Base-by-base conservation (phyloP, 2,113 vertebrate genomes). In the Psophia crepitans region DNA sequence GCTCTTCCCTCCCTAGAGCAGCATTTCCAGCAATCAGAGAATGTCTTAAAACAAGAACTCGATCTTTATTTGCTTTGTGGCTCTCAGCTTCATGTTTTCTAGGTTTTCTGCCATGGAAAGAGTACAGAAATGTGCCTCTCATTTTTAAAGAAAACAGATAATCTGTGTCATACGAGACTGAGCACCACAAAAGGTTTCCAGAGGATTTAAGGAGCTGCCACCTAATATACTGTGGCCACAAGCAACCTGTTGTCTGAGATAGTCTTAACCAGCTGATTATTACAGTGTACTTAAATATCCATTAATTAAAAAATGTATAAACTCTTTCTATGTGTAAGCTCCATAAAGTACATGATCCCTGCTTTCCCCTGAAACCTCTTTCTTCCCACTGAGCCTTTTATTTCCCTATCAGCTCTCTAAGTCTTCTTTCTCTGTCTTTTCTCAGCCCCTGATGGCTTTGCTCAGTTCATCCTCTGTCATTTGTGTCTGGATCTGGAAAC, bases 401-500 rank as follows among this genome's bases (percentile, higher is more conserved):
- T 95, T 91, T 95, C 60, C 63, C 87, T 88, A 28, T 70, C 90
- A 84, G 64, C 60, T 73, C 58, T 81, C 63, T 30, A 49, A 86
- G 63, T 76, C 58, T 91, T 54, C 35, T 75, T 46, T 27, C 48
- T 89, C 58, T 83, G 49, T 68, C 87, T 91, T 91, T 80, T 61
- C 76, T 71, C 93, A 90, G 71, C n/a, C 82, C 76, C 83, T 76
- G 71, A 88, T 61, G 61, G 91, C 79, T 93, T 84, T 81, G 76
- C 89, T 92, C 86, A 39, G 80, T 65, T 71, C 93, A 79, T 93
- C 89, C 92, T 91, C 89, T 92, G 89, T 91, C 96, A 95, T 93
- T 96, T 91, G 84, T 94, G 79, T 44, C 79, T 91, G 89, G 69
- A 65, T 91, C 64, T 71, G 73, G 93, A 90, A 96, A 71, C 8